phyloP scores from a whole-genome alignment of 2,888 invertebrate species.

The Caenorhabditis zanzibari region DNA sequence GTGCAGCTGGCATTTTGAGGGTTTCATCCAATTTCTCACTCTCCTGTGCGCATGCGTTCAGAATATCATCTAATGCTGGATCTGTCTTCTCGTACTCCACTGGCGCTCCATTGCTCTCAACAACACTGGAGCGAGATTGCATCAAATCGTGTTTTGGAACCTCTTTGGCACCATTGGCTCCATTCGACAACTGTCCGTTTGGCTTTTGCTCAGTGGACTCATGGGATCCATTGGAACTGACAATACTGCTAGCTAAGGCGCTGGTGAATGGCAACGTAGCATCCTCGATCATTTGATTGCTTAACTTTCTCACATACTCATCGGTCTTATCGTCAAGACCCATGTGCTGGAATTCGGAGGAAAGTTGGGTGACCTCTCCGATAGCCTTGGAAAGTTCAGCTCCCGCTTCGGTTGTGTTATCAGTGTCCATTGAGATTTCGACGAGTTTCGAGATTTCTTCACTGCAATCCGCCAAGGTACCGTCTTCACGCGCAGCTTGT shows the following conservation, averaged over 20 bases:
- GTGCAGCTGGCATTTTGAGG: slow-evolving; percentile 32
- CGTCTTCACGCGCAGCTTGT: slow-evolving; percentile 49
- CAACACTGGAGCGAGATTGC: slow-evolving; percentile 58
- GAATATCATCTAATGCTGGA: slow-evolving; percentile 54
- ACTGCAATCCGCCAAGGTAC: slow-evolving; percentile 56
- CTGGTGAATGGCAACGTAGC: slow-evolving; percentile 52
- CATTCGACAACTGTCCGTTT: slow-evolving; percentile 18
- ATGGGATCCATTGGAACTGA: slow-evolving; percentile 7
- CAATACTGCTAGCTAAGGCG: slow-evolving; percentile 55
- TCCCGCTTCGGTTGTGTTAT: slow-evolving; percentile 34
- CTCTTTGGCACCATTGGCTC: not conserved
- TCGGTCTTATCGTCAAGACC: slow-evolving; percentile 42
- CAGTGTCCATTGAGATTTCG: slow-evolving; percentile 64
- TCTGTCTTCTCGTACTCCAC: slow-evolving; percentile 55
- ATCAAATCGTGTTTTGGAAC: slow-evolving; percentile 55
- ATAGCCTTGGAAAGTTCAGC: slow-evolving; percentile 5
- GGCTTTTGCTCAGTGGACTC: not conserved
- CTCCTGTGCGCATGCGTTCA: slow-evolving; percentile 51
- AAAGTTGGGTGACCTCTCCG: slow-evolving; percentile 43
- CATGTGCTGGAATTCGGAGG: slow-evolving; percentile 13
- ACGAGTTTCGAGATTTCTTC: slow-evolving; percentile 48
- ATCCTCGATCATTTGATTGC: slow-evolving; percentile 57
- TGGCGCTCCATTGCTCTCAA: slow-evolving; percentile 45
- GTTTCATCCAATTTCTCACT: slow-evolving; percentile 34
- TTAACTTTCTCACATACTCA: slow-evolving; percentile 49